Evolutionary conservation across 2,888 invertebrate genomes (phyloP).

Genomic region (Catocala fraxini): DNA sequence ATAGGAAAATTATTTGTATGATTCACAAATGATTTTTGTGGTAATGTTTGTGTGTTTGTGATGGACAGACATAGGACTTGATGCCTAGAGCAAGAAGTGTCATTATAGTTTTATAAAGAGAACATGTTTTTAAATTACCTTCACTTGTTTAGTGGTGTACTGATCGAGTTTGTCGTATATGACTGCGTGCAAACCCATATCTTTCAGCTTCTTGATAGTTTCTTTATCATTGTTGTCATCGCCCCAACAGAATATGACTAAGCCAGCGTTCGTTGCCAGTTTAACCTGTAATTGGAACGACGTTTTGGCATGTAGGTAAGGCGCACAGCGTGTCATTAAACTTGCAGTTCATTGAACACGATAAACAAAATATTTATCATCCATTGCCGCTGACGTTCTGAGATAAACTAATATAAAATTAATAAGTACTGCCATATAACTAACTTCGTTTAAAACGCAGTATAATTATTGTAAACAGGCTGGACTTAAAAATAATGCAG

Average conservation of each 20-base stretch:
- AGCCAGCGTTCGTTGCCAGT: constrained; percentile 92
- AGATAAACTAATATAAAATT: background rate
- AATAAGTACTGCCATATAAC: too few relatives aligned
- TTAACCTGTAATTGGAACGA: constrained; percentile 86
- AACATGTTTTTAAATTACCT: constrained; percentile 68
- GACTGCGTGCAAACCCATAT: constrained; percentile 97
- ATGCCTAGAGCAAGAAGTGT: too few relatives aligned
- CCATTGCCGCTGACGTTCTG: background rate
- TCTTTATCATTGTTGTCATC: constrained; percentile 97
- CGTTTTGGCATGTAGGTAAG: constrained; percentile 7
- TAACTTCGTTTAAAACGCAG: too few relatives aligned
- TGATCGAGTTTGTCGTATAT: constrained; percentile 98
- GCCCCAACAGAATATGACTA: constrained; percentile 99
- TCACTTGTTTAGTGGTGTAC: constrained; percentile 90
- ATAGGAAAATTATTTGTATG: too few relatives aligned
- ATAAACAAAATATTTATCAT: constrained; percentile 5
- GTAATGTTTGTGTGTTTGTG: too few relatives aligned
- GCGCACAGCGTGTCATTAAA: constrained; percentile 2
- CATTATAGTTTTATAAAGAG: too few relatives aligned
- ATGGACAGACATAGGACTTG: too few relatives aligned
- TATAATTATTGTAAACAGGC: too few relatives aligned
- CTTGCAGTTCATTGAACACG: constrained; percentile 2
- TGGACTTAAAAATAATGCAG: too few relatives aligned
- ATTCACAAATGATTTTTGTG: background rate
- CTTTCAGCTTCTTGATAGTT: constrained; percentile 94